Conservation (phyloP, 2,113 vertebrate species). For the Centropus bengalensis region DNA sequence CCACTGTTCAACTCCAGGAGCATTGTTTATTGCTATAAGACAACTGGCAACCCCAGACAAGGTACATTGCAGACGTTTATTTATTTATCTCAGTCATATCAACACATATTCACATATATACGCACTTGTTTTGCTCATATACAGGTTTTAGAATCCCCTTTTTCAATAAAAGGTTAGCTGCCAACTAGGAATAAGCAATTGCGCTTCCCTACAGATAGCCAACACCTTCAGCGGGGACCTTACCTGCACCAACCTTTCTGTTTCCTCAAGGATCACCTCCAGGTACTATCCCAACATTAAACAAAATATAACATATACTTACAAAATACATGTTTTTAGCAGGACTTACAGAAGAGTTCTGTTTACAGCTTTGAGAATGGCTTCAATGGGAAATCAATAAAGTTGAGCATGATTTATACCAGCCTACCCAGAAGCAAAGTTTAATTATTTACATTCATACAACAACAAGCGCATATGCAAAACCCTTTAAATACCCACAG, state of each 20-base stretch:
- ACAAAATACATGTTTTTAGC: neutral
- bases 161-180: neutral
- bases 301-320: neutral
- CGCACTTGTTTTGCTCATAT: slow-evolving; percentile 78
- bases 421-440: neutral
- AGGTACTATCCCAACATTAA: neutral
- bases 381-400: neutral
- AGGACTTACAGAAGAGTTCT: neutral
- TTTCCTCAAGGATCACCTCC: neutral
- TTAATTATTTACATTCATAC: neutral
- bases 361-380: neutral
- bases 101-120: neutral
- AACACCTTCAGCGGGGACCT: neutral
- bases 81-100: neutral
- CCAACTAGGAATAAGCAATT: neutral
- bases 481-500: neutral
- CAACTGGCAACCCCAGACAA: neutral
- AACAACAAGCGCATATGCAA: neutral
- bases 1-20: slow-evolving; percentile 68
- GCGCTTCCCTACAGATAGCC: neutral
- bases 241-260: slow-evolving; percentile 35
- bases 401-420: neutral
- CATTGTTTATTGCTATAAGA: slow-evolving; percentile 57
- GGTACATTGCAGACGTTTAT: neutral
- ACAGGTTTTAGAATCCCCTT: slow-evolving; percentile 65